These are phyloP conservation scores for Nemotelus nigrinus DNA, from an alignment of 2,888 invertebrate genomes.

Conservation along the genomic window DNA sequence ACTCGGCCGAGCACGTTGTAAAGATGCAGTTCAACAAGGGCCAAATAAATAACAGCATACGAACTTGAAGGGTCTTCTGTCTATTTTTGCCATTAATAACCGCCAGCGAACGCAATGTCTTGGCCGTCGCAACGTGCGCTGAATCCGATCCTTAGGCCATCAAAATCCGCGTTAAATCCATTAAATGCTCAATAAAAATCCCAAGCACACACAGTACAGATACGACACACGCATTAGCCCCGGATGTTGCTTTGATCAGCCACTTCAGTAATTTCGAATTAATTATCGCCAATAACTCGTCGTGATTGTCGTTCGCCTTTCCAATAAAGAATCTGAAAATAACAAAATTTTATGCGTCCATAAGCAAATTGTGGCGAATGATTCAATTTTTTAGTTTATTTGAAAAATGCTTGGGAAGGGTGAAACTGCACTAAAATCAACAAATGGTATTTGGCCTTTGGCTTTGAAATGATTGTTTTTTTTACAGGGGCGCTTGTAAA, in stretches of 20 bases:
- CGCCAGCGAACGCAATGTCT: conserved; percentile 7
- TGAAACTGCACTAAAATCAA: too few relatives aligned
- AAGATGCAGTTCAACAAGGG: conserved; percentile 6
- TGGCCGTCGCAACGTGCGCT: not conserved
- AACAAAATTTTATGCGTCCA: not conserved
- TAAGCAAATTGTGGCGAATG: too few relatives aligned
- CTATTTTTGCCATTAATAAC: conserved; percentile 35
- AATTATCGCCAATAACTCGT: conserved; percentile 34
- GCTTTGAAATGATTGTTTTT: too few relatives aligned
- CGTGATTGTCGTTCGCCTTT: not conserved
- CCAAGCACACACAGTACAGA: conserved; percentile 6
- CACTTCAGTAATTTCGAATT: conserved; percentile 12
- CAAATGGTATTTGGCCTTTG: too few relatives aligned
- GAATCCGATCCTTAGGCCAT: not conserved
- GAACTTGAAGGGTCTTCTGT: conserved; percentile 12
- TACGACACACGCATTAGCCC: conserved; percentile 5
- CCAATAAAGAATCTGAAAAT: conserved; percentile 7
- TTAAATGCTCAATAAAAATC: conserved; percentile 35
- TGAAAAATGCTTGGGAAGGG: too few relatives aligned
- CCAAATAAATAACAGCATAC: conserved; percentile 26
- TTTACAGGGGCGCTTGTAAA: too few relatives aligned
- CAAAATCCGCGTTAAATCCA: conserved; percentile 23
- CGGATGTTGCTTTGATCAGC: conserved; percentile 32
- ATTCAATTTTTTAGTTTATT: too few relatives aligned
- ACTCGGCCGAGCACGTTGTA: conserved; percentile 21